Percentiles rank a stretch among this genome's conserved stretches.
Evolutionary conservation across 2,113 vertebrate species (phyloP).

Genomic region (Onychostruthus taczanowskii): DNA sequence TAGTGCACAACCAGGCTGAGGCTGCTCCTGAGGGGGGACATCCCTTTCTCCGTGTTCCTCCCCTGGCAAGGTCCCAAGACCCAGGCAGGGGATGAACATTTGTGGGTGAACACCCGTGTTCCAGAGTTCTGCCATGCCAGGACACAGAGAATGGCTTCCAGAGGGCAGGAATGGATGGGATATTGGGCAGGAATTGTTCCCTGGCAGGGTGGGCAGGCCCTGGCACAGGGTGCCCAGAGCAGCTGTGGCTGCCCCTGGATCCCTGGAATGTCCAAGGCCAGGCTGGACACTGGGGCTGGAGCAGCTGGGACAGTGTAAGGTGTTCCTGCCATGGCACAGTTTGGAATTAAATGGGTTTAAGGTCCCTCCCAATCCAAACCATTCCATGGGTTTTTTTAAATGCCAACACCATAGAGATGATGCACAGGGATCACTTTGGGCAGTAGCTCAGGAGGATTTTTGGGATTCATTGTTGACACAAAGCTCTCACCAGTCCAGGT

Average conservation of each 20-base stretch:
- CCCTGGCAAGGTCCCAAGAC: no score
- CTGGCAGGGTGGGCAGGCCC: neutral
- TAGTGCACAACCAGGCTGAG: neutral
- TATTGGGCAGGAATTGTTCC: neutral
- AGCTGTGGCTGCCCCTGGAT: neutral
- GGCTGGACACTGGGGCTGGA: neutral
- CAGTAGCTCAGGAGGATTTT: neutral
- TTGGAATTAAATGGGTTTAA: neutral
- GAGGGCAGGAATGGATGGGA: neutral
- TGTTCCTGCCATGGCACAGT: neutral
- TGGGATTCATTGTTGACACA: neutral
- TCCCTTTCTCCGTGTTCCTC: rapidly evolving
- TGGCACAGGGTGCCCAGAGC: rapidly evolving
- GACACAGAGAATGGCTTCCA: neutral
- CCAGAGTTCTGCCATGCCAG: neutral
- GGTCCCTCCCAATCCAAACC: neutral
- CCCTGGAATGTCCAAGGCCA: neutral
- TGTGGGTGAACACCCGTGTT: neutral
- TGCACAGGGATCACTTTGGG: neutral
- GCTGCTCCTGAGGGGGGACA: neutral
- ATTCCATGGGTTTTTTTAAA: neutral
- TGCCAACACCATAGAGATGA: neutral
- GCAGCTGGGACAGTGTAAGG: neutral
- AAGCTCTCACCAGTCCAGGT: neutral
- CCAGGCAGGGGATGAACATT: neutral